A percentile compares a stretch with the other conserved stretches of the same genome.
These are phyloP conservation scores for Cyanoramphus novaezelandiae DNA, from an alignment of 2,113 vertebrate genomes.

Conservation along the genomic window DNA sequence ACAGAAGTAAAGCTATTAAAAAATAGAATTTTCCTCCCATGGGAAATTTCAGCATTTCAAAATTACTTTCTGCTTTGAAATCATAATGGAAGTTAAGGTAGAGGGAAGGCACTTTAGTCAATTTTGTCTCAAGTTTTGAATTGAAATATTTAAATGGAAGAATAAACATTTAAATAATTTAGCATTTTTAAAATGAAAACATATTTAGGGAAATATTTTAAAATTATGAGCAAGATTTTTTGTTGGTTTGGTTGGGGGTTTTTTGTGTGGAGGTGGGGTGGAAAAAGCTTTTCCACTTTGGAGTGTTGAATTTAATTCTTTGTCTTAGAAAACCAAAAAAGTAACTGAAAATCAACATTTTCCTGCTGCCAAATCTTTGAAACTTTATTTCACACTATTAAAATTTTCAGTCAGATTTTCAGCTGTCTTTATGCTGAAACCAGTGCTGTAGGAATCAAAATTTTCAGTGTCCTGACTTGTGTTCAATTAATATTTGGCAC, in stretches of 20 bases:
- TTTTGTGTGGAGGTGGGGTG: background rate
- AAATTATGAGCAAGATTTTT: background rate
- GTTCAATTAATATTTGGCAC: background rate
- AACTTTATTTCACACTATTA: background rate
- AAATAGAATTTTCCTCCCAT: background rate
- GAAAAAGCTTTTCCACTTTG: background rate
- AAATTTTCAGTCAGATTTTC: background rate
- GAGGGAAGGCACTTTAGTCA: background rate
- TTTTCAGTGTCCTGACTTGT: background rate
- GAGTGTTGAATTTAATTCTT: background rate
- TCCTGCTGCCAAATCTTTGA: background rate
- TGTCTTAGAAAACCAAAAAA: background rate
- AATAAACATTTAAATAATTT: background rate
- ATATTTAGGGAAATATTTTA: background rate
- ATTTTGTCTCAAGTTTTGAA: background rate
- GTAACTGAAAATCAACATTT: background rate
- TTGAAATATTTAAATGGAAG: background rate
- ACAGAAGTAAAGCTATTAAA: conserved; percentile 50
- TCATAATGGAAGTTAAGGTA: background rate
- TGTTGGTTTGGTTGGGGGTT: background rate
- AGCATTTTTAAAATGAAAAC: background rate
- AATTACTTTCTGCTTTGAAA: background rate
- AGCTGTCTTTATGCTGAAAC: background rate
- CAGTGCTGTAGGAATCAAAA: background rate
- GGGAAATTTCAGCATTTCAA: background rate